Base-by-base conservation (phyloP, 2,888 invertebrate species). In the Harpalus rubripes region DNA sequence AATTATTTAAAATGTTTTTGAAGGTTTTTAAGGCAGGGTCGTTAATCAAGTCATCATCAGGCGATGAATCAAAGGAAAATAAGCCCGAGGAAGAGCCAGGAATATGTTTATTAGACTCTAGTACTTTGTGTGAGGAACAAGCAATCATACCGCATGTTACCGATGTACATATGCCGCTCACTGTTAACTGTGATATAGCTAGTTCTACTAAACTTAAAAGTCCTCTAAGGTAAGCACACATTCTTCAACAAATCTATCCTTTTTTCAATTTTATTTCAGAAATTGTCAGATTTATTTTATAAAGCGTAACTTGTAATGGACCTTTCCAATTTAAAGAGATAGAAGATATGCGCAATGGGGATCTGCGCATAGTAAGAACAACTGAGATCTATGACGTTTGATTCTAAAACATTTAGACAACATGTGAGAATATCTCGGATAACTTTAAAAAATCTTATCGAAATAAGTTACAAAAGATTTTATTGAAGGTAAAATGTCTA, bases 51-150 rank as follows among this genome's bases (percentile, higher is more conserved):
- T 81, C 86, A 68, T 87, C 88, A 7, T 89, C 90, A 1, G 89
- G 88, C 79, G 90, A 90, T 58, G 90, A 90, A 85, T 88, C 89
- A 12, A 90, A 90, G 85, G 89, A 90, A 86, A 89, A 88, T 63
- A 88, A 88, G 82, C 87, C 87, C 32, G 85, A 76, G 10, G 52
- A 58, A 12, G 74, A 74, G 15, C 59, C 10, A 79, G 81, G 18
- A 44, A 63, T 44, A 26, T 76, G 59, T 76, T 56, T 61, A 78
- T 44, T 68, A 78, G 52, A 76, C 52, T 68, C 81, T 2, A 78
- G 10, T 83, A 85, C 80, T 26, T 56, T 85, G 74, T 56, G 63
- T 78, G 58, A 26, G 59, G 76, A 86, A 86, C 72, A 85, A 65
- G 26, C 61, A 41, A 15, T 72, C 12, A 63, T 72, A 83, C 32